These are phyloP conservation scores for Cyprinodon variegatus DNA, from an alignment of 2,113 vertebrate species.

Conservation along the genomic window DNA sequence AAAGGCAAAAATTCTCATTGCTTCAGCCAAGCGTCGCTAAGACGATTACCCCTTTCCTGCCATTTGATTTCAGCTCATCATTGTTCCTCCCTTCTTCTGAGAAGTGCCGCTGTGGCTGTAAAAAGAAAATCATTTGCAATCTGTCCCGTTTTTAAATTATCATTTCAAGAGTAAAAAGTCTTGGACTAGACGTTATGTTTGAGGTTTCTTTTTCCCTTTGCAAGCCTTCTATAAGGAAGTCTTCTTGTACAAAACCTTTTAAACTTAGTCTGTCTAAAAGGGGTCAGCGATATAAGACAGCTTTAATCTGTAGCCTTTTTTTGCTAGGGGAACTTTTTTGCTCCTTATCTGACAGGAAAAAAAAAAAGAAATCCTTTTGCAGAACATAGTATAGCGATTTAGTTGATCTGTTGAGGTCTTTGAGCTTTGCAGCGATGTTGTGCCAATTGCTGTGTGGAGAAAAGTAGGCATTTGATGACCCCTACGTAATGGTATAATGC, in stretches of 20 bases:
- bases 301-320: conserved; percentile 32
- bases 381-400: conserved; percentile 48
- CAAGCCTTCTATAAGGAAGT: neutral
- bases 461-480: conserved; percentile 59
- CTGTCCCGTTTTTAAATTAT: conserved; percentile 59
- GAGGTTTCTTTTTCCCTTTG: conserved; percentile 14
- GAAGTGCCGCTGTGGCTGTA: conserved; percentile 7
- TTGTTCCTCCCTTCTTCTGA: conserved; percentile 15
- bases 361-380: conserved; percentile 12
- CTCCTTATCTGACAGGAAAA: conserved; percentile 22
- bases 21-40: conserved; percentile 32
- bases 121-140: conserved; percentile 37
- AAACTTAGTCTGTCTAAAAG: conserved; percentile 4
- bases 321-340: conserved; percentile 1
- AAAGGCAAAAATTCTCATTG: conserved; percentile 18
- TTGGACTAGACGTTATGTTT: conserved; percentile 28
- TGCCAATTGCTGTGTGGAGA: conserved; percentile 43
- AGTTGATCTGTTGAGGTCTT: conserved; percentile 42
- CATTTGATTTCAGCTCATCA: conserved; percentile 33
- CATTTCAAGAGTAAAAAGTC: conserved; percentile 21
- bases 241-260: conserved; percentile 1
- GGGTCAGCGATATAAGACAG: conserved; percentile 1
- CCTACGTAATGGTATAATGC: conserved; percentile 49
- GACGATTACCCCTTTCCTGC: conserved; percentile 18
- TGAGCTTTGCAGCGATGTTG: conserved; percentile 25